A percentile compares a stretch with the other conserved stretches of the same genome.
These are phyloP conservation scores for Folsomia candida DNA, from an alignment of 2,888 invertebrate genomes.

Conservation along the genomic window DNA sequence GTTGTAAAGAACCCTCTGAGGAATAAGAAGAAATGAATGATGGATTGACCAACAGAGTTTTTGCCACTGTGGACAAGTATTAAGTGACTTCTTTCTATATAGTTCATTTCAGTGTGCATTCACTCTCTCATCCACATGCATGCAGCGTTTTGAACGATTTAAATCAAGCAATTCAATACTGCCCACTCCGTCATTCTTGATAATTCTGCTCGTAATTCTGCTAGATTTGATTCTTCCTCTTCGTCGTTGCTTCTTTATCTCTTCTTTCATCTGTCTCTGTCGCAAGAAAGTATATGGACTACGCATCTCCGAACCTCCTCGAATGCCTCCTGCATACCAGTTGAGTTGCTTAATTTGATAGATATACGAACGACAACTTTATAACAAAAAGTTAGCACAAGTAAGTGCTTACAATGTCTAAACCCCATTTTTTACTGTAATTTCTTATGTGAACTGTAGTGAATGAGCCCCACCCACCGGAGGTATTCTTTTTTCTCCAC, in stretches of 20 bases:
- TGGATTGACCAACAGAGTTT: conserved; percentile 16
- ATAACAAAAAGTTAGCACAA: neutral
- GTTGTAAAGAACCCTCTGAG: conserved; percentile 9
- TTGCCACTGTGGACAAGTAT: conserved; percentile 3
- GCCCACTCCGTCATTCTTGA: neutral
- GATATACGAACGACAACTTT: neutral
- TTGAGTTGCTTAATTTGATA: neutral
- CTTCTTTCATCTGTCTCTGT: no score
- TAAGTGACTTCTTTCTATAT: neutral
- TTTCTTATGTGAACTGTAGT: neutral
- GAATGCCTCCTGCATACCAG: no score
- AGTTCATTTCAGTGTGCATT: neutral
- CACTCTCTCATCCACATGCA: neutral
- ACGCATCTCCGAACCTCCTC: no score
- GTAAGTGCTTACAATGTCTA: neutral
- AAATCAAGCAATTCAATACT: neutral
- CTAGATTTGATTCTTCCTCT: neutral
- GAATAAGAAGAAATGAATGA: conserved; percentile 8
- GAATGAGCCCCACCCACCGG: neutral
- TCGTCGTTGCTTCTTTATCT: no score
- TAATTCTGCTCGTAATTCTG: neutral
- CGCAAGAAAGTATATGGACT: no score
- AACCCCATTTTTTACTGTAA: neutral
- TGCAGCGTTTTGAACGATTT: neutral
- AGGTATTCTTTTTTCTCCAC: neutral